phyloP scores from a whole-genome alignment of 2,888 invertebrate genomes.

The Ormia ochracea region DNA sequence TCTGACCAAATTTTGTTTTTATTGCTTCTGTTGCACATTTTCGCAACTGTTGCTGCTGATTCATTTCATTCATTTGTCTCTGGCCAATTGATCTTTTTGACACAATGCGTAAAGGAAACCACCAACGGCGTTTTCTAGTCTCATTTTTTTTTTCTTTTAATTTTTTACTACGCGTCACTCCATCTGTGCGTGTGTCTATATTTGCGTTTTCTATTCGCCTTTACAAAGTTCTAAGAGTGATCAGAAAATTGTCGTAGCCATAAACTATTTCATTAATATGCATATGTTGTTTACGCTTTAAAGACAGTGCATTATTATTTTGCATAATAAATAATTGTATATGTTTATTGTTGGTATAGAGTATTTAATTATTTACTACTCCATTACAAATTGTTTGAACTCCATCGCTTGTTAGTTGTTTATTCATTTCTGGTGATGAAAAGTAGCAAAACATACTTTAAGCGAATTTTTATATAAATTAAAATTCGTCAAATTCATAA shows the following conservation, averaged over 20 bases:
- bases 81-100: constrained; percentile 57
- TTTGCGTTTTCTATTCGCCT: not conserved
- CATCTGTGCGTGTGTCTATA: not conserved
- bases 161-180: constrained; percentile 1
- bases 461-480: no score
- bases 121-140: constrained; percentile 50
- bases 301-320: constrained; percentile 17
- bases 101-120: constrained; percentile 51
- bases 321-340: constrained; percentile 38
- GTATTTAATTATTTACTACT: not conserved
- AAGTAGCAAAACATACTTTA: not conserved
- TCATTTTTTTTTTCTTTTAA: not conserved
- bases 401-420: not conserved
- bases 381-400: constrained; percentile 12
- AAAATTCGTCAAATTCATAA: no score
- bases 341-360: not conserved
- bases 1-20: not conserved
- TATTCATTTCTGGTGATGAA: not conserved
- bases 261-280: constrained; percentile 49
- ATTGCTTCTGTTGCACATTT: not conserved
- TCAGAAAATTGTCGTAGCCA: constrained; percentile 35
- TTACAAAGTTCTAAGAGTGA: constrained; percentile 29
- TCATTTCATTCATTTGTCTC: constrained; percentile 30
- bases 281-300: constrained; percentile 19
- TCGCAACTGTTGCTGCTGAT: not conserved